Evolutionary conservation across 1,140 invertebrate genomes (phyloP).

Genomic region (Mesaphorura yosii): DNA sequence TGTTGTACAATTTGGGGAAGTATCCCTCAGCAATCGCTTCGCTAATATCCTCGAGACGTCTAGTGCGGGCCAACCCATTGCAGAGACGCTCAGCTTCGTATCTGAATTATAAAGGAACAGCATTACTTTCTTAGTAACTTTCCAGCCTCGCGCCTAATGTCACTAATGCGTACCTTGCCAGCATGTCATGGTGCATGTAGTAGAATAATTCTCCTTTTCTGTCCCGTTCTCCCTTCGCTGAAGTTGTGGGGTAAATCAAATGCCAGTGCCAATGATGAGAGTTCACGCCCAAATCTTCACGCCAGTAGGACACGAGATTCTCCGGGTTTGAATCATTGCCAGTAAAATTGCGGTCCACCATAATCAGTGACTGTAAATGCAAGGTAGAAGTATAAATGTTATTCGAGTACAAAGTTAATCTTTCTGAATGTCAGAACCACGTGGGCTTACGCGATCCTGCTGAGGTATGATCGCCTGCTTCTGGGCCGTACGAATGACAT

Average conservation of each 20-base stretch:
- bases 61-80: constrained; percentile 28
- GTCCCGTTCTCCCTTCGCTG: constrained; percentile 41
- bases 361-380: constrained; percentile 1
- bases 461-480: constrained; percentile 11
- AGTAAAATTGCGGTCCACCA: constrained; percentile 5
- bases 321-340: constrained; percentile 13
- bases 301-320: constrained; percentile 18
- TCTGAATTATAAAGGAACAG: no score
- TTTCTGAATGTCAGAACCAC: neutral
- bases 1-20: constrained; percentile 30
- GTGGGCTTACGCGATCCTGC: neutral
- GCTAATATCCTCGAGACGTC: constrained; percentile 13
- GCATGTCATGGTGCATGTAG: constrained; percentile 59
- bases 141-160: constrained; percentile 33
- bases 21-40: constrained; percentile 29
- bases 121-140: no score
- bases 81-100: constrained; percentile 34
- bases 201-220: constrained; percentile 59
- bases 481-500: constrained; percentile 8
- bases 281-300: constrained; percentile 26
- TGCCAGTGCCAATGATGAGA: constrained; percentile 77
- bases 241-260: constrained; percentile 58
- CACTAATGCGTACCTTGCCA: constrained; percentile 34
- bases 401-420: neutral
- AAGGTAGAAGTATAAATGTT: neutral